These are phyloP conservation scores for Pilophorus perplexus DNA, from an alignment of 2,888 invertebrate genomes.

Conservation along the genomic window DNA sequence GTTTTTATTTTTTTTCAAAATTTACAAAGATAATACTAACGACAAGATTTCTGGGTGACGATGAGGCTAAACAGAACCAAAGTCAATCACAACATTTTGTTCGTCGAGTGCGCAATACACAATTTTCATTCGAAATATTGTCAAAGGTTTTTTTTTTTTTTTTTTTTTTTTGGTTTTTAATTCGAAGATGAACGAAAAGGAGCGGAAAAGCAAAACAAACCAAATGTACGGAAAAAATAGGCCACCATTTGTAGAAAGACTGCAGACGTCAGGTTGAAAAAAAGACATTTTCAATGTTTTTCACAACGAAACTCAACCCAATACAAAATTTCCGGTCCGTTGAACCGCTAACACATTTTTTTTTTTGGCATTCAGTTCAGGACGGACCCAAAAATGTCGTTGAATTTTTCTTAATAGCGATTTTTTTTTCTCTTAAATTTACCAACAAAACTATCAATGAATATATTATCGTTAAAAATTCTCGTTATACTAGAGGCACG, in stretches of 20 bases:
- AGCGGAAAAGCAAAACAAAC: no score
- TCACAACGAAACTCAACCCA: no score
- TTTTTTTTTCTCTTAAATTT: not conserved
- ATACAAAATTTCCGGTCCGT: not conserved
- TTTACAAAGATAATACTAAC: conserved; percentile 22
- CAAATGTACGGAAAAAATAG: no score
- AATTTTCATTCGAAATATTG: conserved; percentile 3
- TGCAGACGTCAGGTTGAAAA: no score
- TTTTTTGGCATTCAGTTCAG: conserved; percentile 14
- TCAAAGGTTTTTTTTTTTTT: not conserved
- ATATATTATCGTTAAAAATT: conserved; percentile 13
- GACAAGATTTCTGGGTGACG: not conserved
- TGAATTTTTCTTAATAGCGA: conserved; percentile 1
- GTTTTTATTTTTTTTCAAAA: no score
- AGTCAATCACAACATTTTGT: conserved; percentile 5
- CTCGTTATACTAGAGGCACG: conserved; percentile 43
- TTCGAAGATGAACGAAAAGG: no score
- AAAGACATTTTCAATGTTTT: no score
- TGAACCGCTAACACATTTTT: not conserved
- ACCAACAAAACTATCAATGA: no score
- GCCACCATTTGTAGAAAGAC: conserved; percentile 42
- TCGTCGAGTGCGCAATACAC: not conserved
- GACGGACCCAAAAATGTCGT: conserved; percentile 14
- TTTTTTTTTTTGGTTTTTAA: no score
- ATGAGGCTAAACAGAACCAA: not conserved